These are phyloP conservation scores for Ataeniobius toweri DNA, from an alignment of 2,797 vertebrate genomes.

Conservation along the genomic window DNA sequence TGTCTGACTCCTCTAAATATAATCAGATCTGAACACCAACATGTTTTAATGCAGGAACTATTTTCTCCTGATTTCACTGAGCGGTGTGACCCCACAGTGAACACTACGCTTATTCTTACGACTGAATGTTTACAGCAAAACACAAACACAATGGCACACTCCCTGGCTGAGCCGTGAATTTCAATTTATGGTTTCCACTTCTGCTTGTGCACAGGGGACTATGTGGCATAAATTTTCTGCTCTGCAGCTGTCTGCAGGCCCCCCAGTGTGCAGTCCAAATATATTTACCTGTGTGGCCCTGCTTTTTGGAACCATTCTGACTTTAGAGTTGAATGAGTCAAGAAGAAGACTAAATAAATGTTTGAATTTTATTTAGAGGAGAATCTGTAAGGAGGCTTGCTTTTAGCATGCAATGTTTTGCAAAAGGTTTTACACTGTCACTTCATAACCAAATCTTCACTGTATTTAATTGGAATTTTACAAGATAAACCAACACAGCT, in stretches of 20 bases:
- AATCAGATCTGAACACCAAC: neutral
- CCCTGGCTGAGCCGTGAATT: conserved; percentile 2
- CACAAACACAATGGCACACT: neutral
- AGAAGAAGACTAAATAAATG: no score
- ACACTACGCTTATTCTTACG: neutral
- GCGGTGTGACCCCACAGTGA: neutral
- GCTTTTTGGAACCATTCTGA: neutral
- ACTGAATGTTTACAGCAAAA: neutral
- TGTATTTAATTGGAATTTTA: neutral
- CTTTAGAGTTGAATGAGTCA: neutral
- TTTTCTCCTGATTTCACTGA: neutral
- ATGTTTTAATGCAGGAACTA: neutral
- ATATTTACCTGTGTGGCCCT: neutral
- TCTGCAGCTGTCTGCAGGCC: neutral
- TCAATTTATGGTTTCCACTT: conserved; percentile 13
- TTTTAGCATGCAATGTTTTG: neutral
- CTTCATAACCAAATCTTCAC: neutral
- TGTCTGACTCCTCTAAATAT: neutral
- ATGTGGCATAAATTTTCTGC: neutral
- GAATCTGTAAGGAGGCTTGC: neutral
- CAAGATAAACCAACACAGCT: neutral
- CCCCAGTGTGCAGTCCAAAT: neutral
- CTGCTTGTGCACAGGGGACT: neutral
- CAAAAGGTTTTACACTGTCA: neutral
- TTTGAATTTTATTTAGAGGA: neutral